Base-by-base conservation (phyloP, 1,140 invertebrate species). In the Lordiphosa mommai region DNA sequence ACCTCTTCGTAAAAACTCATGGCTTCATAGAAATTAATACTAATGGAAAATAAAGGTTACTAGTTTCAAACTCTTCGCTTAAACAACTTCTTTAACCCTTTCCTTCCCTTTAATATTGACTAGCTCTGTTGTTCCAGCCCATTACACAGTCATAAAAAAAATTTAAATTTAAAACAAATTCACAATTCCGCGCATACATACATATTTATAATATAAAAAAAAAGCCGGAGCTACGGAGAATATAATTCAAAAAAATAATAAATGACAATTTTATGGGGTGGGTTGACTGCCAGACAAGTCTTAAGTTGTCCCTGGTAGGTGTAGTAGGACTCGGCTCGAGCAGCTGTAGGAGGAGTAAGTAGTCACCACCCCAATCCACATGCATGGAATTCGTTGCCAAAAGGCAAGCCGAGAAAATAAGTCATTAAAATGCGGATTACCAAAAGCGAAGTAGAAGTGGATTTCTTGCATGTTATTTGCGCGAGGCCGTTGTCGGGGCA, bases 351-450 rank as follows among this genome's bases (percentile, higher is more conserved):
- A 27, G 23, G 23, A 27, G 23, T 27, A 27, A 27, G 23, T 27
- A 27, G 23, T 27, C 29, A 17, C 63, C 58, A 51, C 40, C 61
- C 51, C 50, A 58, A 60, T 27, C 13, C 52, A 40, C 71, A 82
- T 73, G 23, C 23, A 7, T 27, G 23, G 23, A 27, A 27, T 27
- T 27, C 36, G 50, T 61, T 70, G 74, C 59, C 74, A 79, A 74
- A 74, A 70, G 74, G 74, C 76, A 66, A 79, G 51, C 55, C 61
- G 53, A 82, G 76, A 84, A 82, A 80, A 80, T 80, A 80, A 80
- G 76, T 80, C 76, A 80, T 80, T 80, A 80, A 80, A 80, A 82
- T 82, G 76, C 76, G 76, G 76, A 80, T 80, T 80, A 82, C 76
- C 77, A 53, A 71, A 76, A 67, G 77, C 76, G 77, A 71, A 63